Conservation (phyloP, 2,797 vertebrate species). For the Onychomys arenicola region DNA sequence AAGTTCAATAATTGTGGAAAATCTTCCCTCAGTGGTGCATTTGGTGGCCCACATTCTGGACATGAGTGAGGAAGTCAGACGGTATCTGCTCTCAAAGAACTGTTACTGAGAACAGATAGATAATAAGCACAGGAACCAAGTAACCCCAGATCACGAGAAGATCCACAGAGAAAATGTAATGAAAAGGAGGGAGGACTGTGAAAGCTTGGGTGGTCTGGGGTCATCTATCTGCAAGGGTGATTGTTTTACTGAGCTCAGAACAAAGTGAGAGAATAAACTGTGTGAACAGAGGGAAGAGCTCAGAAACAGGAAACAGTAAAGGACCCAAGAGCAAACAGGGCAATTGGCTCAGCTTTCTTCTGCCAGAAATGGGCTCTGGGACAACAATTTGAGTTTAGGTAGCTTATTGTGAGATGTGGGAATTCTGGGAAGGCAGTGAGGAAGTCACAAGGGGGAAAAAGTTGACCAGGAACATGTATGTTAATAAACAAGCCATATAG, state of each 20-base stretch:
- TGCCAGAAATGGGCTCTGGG: neutral
- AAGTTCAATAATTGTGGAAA: slow-evolving; percentile 40
- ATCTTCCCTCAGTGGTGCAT: slow-evolving; percentile 12
- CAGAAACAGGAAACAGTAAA: slow-evolving; percentile 34
- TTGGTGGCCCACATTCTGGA: neutral
- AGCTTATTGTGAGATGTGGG: neutral
- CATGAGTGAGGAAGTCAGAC: slow-evolving; percentile 2
- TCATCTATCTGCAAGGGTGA: neutral
- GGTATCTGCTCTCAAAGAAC: slow-evolving; percentile 1
- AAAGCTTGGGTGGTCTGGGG: slow-evolving; percentile 20
- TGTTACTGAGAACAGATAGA: neutral
- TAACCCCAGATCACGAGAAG: slow-evolving; percentile 15
- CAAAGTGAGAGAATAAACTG: slow-evolving; percentile 9
- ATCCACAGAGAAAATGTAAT: slow-evolving; percentile 37
- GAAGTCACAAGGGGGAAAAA: slow-evolving; percentile 1
- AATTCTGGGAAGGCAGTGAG: neutral
- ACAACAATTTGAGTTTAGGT: neutral
- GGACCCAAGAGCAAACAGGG: neutral
- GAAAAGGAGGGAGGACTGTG: neutral
- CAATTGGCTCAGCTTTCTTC: slow-evolving; percentile 3
- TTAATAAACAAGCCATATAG: neutral
- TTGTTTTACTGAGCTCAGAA: slow-evolving; percentile 48
- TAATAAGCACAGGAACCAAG: neutral
- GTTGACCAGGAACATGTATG: neutral
- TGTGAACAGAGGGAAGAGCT: slow-evolving; percentile 22